Evolutionary conservation across 1,140 invertebrate genomes (phyloP).

Genomic region (Drosophila parvula): DNA sequence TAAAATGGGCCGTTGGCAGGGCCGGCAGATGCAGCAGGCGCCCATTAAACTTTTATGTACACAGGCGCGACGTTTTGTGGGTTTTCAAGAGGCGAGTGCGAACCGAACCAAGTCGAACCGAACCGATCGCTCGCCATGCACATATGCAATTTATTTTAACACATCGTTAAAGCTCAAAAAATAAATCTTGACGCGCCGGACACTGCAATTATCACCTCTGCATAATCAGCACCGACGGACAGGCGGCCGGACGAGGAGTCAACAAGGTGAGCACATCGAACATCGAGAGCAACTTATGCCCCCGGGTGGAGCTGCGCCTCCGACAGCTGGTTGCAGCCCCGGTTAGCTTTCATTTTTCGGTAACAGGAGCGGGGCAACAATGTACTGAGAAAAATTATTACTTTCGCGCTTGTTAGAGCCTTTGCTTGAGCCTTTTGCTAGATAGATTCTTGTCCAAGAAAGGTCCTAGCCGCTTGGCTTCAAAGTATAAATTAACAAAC

Average conservation of each 20-base stretch:
- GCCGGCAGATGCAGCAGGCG: slow-evolving; percentile 40
- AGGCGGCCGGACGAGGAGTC: slow-evolving; percentile 18
- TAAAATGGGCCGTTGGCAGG: slow-evolving; percentile 1
- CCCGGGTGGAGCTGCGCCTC: slow-evolving; percentile 50
- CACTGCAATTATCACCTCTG: slow-evolving; percentile 83
- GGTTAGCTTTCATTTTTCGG: slow-evolving; percentile 56
- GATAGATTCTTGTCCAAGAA: no score
- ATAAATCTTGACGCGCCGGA: slow-evolving; percentile 81
- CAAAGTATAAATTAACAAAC: no score
- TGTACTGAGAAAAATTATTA: slow-evolving; percentile 1
- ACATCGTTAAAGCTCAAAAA: slow-evolving; percentile 82
- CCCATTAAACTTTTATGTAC: slow-evolving; percentile 75
- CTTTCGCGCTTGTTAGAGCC: no score
- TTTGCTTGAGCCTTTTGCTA: no score
- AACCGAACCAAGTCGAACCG: not conserved
- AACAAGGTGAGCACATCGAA: slow-evolving; percentile 62
- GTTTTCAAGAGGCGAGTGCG: slow-evolving; percentile 47
- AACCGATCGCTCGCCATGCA: slow-evolving; percentile 20
- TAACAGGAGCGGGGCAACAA: slow-evolving; percentile 14
- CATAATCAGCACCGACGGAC: slow-evolving; percentile 68
- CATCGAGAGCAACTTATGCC: slow-evolving; percentile 79
- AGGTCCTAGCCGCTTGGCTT: not conserved
- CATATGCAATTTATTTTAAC: slow-evolving; percentile 82
- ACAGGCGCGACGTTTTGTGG: slow-evolving; percentile 78
- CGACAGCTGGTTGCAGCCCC: slow-evolving; percentile 50